Percentiles rank a stretch among this genome's conserved stretches.
Evolutionary conservation across 1,140 invertebrate genomes (phyloP).

Genomic region (Agrypnia vestita): DNA sequence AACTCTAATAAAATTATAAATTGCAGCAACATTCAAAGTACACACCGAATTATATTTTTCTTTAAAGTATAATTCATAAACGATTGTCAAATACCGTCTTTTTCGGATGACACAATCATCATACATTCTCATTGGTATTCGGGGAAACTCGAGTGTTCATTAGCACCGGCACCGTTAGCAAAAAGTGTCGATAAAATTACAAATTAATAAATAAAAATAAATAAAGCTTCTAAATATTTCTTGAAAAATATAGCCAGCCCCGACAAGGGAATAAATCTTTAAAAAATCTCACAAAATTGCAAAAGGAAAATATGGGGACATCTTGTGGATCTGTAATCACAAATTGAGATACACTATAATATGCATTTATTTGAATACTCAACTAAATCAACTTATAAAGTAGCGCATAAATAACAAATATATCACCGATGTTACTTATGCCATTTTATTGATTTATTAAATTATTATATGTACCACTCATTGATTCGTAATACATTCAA

Average conservation of each 20-base stretch:
- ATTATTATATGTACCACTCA: no score
- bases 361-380: not conserved
- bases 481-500: no score
- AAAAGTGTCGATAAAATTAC: not conserved
- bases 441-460: not conserved
- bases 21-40: not conserved
- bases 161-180: conserved; percentile 1
- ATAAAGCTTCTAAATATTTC: not conserved
- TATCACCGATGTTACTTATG: conserved; percentile 3
- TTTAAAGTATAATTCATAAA: conserved; percentile 5
- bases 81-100: not conserved
- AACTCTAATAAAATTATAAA: not conserved
- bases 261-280: not conserved
- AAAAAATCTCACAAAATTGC: not conserved
- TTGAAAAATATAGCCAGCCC: not conserved
- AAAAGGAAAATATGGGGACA: conserved; percentile 5
- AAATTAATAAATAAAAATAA: conserved; percentile 2
- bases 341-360: not conserved
- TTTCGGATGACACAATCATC: not conserved
- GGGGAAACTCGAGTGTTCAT: not conserved
- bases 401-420: not conserved
- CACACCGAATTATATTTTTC: no score
- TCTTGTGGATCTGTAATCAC: not conserved
- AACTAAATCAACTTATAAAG: not conserved
- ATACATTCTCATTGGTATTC: not conserved